Evolutionary conservation across 2,113 vertebrate species (phyloP).

Genomic region (Rhombomys opimus): DNA sequence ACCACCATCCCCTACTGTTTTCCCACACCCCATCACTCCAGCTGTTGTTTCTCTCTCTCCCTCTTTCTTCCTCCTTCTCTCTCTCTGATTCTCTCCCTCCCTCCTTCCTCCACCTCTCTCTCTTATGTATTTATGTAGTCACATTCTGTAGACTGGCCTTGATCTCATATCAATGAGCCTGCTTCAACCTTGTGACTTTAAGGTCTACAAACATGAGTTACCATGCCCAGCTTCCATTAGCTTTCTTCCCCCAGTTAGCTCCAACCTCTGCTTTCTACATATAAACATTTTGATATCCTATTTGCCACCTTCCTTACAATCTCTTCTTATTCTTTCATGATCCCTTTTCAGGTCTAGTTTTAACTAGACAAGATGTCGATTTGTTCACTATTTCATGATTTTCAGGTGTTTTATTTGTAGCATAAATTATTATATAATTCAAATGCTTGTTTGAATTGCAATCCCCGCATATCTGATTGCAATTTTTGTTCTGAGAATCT

Average conservation of each 20-base stretch:
- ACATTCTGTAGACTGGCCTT: neutral
- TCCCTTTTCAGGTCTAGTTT: neutral
- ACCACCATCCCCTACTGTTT: neutral
- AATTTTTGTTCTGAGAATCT: no score
- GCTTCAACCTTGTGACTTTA: neutral
- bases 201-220: neutral
- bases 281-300: neutral
- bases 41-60: neutral
- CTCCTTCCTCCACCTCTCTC: no score
- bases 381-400: no score
- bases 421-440: no score
- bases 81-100: no score
- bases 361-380: no score
- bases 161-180: neutral
- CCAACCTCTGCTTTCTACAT: neutral
- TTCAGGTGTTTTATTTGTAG: no score
- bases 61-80: neutral
- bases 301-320: neutral
- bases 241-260: neutral
- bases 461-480: no score
- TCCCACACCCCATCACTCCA: neutral
- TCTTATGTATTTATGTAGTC: neutral
- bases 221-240: neutral
- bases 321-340: neutral
- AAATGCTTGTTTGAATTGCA: no score